Conservation (phyloP, 2,888 invertebrate genomes). For the Ernsta delagoae region DNA sequence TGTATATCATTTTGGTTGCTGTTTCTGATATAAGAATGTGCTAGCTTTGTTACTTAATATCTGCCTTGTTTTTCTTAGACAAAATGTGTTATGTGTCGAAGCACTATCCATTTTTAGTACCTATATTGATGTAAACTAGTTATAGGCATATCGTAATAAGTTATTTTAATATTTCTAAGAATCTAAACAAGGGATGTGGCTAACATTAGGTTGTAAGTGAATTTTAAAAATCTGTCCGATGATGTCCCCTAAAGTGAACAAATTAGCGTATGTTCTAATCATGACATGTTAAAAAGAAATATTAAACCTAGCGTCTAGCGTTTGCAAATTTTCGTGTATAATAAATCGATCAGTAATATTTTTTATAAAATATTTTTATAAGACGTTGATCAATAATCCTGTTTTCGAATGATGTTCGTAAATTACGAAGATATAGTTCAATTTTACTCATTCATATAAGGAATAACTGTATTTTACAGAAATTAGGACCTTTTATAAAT, state of each 20-base stretch:
- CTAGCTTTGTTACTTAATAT: slow-evolving; percentile 35
- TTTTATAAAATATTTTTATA: background rate
- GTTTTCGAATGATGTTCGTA: background rate
- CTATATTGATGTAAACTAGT: slow-evolving; percentile 31
- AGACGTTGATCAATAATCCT: background rate
- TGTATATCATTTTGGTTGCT: slow-evolving; percentile 26
- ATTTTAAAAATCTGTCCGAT: slow-evolving; percentile 29
- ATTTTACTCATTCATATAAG: background rate
- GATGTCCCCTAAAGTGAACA: slow-evolving; percentile 2
- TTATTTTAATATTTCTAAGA: slow-evolving; percentile 57
- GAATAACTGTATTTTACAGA: too few relatives aligned
- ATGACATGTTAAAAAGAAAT: background rate
- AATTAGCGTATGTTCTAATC: background rate
- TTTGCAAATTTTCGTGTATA: background rate
- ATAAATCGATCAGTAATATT: background rate
- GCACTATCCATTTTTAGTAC: slow-evolving; percentile 21
- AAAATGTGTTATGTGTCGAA: slow-evolving; percentile 29
- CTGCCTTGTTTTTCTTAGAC: slow-evolving; percentile 29
- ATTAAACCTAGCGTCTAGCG: too few relatives aligned
- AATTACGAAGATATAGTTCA: background rate
- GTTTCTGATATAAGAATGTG: slow-evolving; percentile 31
- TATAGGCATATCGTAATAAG: slow-evolving; percentile 53
- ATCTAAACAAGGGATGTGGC: slow-evolving; percentile 62
- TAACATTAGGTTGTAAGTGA: slow-evolving; percentile 52
- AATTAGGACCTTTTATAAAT: too few relatives aligned